Percentiles rank a stretch among this genome's conserved stretches.
phyloP scores from a whole-genome alignment of 2,888 invertebrate species.

The Cryptocephalus primarius region DNA sequence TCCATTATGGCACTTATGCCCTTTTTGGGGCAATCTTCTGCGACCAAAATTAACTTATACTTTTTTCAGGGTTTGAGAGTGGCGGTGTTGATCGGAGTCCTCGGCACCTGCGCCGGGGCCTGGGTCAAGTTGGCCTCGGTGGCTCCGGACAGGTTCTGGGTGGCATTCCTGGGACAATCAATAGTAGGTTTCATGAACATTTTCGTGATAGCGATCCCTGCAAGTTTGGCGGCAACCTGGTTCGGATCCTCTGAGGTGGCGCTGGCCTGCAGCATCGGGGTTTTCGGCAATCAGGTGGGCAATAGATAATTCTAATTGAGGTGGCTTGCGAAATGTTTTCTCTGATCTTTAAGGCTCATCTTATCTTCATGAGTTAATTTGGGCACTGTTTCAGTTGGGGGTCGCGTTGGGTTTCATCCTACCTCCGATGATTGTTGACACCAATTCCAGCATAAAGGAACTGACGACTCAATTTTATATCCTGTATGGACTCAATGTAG shows the following conservation, averaged over 20 bases:
- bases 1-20: too few species aligned
- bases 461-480: slow-evolving; percentile 62
- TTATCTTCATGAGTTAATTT: too few species aligned
- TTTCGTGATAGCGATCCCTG: slow-evolving; percentile 87
- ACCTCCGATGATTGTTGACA: slow-evolving; percentile 51
- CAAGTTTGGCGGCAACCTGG: slow-evolving; percentile 92
- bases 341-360: too few species aligned
- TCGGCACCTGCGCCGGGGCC: slow-evolving; percentile 79
- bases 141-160: slow-evolving; percentile 67
- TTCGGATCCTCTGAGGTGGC: slow-evolving; percentile 94
- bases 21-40: too few species aligned
- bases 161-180: slow-evolving; percentile 84
- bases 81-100: slow-evolving; percentile 69
- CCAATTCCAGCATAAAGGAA: slow-evolving; percentile 47
- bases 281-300: slow-evolving; percentile 94
- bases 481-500: slow-evolving; percentile 82
- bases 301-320: too few species aligned
- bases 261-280: slow-evolving; percentile 93
- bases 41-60: too few species aligned
- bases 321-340: too few species aligned
- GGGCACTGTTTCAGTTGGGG: slow-evolving; percentile 58
- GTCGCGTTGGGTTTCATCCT: slow-evolving; percentile 79
- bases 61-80: slow-evolving; percentile 65
- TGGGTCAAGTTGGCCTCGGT: slow-evolving; percentile 89
- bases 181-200: slow-evolving; percentile 80